Evolutionary conservation across 2,113 vertebrate species (phyloP), one percentile per base, ranked within the genome.

Genomic region (Hippocampus guttulatus): DNA sequence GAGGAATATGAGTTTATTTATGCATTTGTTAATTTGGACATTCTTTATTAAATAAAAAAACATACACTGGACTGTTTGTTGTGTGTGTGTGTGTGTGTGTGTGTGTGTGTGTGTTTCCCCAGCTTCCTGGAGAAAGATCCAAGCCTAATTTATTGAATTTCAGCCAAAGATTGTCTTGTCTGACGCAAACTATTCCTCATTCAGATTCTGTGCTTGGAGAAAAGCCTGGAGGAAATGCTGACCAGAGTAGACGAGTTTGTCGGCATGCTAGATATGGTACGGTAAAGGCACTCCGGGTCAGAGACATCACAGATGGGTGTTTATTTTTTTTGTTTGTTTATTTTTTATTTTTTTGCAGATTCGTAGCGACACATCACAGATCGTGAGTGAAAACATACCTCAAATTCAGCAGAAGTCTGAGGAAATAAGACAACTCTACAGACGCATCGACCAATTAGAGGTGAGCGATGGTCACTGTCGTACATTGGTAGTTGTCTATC

Each of bases 191-290:
- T 8, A 52, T 47, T 70, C 16, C 21, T 49, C 38, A 70, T 86
- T 45, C 74, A 97, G 95, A 88, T 95, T 70, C 80, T 93, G 52
- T 91, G 90, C 68, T 89, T 97, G 79, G 95, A 96, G 69, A 94
- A 92, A 79, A 93, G 92, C 74, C 85, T 98, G 21, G 96, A 98
- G 69, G 97, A 96, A 69, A 92, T 99, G 92, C 91, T 98, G 67
- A 93, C 94, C 1, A 91, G 95, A 78, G 96, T 98, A 68, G 97
- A 99, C 84, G 96, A 98, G 84, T 98, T 98, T 86, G 95, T 96
- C 72, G 96, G 95, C 64, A 95, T 98, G 96, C 88, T 98, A 74
- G 96, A 99, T 80, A 95, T 99, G 95, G 94, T 99, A 85, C 1
- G 88, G 25, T 23, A 27, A 3, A 21, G 12, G 47, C 8, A 11